These are phyloP conservation scores for Atherinosoma microstoma DNA, from an alignment of 2,797 vertebrate genomes.

Conservation along the genomic window DNA sequence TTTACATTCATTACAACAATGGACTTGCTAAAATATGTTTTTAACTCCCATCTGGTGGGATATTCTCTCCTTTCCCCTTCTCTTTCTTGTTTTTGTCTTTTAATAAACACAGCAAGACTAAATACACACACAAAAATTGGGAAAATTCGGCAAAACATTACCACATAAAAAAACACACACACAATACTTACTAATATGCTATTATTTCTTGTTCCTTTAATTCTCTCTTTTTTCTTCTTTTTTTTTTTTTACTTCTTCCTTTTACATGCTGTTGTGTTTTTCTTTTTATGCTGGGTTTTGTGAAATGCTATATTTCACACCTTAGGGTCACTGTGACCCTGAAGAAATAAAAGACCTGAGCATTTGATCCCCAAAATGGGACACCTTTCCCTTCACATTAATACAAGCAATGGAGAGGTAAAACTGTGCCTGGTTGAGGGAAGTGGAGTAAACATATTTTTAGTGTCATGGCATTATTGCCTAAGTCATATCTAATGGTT, in stretches of 20 bases:
- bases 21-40: constrained; percentile 3
- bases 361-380: neutral
- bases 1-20: neutral
- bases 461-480: neutral
- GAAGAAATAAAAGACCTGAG: neutral
- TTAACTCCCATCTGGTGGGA: neutral
- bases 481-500: neutral
- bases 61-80: neutral
- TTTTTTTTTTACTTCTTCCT: too few relatives aligned
- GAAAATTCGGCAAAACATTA: neutral
- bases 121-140: neutral
- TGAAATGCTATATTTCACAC: neutral
- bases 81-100: neutral
- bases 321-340: neutral
- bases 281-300: neutral
- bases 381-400: neutral
- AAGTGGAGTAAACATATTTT: neutral
- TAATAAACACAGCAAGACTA: neutral
- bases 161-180: neutral
- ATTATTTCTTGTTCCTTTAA: too few relatives aligned
- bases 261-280: neutral
- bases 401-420: neutral
- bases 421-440: neutral
- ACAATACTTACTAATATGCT: too few relatives aligned
- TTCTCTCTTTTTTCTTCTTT: too few relatives aligned